Conservation (phyloP, 2,888 invertebrate species). For the Furcula furcula region DNA sequence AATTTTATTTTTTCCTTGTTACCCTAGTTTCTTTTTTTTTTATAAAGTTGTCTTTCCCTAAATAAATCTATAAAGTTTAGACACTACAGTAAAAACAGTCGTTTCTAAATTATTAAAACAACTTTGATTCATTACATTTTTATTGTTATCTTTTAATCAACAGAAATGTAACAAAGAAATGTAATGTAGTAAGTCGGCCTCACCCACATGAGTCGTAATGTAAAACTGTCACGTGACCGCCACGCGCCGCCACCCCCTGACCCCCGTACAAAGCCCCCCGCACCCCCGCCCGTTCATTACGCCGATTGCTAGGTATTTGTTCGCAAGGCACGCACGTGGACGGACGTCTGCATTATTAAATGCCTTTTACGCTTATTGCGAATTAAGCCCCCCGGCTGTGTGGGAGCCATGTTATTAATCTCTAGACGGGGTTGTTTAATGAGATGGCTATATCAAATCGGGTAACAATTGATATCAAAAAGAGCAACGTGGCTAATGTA, state of each 20-base stretch:
- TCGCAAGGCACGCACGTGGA: slow-evolving; percentile 64
- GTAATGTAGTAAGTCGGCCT: slow-evolving; percentile 60
- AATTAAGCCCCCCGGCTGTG: slow-evolving; percentile 58
- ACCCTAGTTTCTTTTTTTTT: too few relatives aligned
- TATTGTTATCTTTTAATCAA: slow-evolving; percentile 44
- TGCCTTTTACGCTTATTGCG: slow-evolving; percentile 80
- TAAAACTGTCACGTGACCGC: slow-evolving; percentile 73
- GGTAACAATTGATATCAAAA: slow-evolving; percentile 37
- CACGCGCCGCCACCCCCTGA: slow-evolving; percentile 54
- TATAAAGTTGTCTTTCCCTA: too few relatives aligned
- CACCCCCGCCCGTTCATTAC: slow-evolving; percentile 68
- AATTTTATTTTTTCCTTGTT: too few relatives aligned
- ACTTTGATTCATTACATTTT: slow-evolving; percentile 5
- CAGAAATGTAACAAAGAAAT: slow-evolving; percentile 42
- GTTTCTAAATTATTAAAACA: too few relatives aligned
- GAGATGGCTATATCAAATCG: slow-evolving; percentile 41
- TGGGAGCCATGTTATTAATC: slow-evolving; percentile 63
- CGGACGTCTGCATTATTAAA: slow-evolving; percentile 80
- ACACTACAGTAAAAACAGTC: too few relatives aligned
- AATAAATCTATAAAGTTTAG: too few relatives aligned
- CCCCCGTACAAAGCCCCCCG: slow-evolving; percentile 17
- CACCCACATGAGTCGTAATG: slow-evolving; percentile 49
- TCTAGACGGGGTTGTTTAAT: slow-evolving; percentile 32
- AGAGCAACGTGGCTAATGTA: slow-evolving; percentile 50
- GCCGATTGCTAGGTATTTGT: slow-evolving; percentile 74